phyloP scores from a whole-genome alignment of 2,113 vertebrate species.

The chimpanzee (Pan troglodytes) region NHGRI_mPanTro3-v2.1_pri NC_086015.1:116462001-116462500 shows the following conservation, averaged over 20 bases:
- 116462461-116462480: background rate
- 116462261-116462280: background rate
- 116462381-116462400: conserved; percentile 8
- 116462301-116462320: background rate
- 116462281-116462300: background rate
- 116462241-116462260: background rate
- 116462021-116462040: background rate
- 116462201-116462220: background rate
- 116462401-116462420: background rate
- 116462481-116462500: background rate
- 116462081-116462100: background rate
- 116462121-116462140: background rate
- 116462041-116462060: background rate
- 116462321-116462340: background rate
- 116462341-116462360: background rate
- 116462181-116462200: background rate
- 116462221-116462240: background rate
- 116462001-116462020: background rate
- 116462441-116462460: background rate
- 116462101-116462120: background rate
- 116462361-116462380: background rate
- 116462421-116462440: background rate
- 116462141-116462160: background rate
- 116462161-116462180: background rate
- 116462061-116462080: background rate